A percentile compares a stretch with the other conserved stretches of the same genome.
phyloP scores from a whole-genome alignment of 2,113 vertebrate species.

The Prunella himalayana region DNA sequence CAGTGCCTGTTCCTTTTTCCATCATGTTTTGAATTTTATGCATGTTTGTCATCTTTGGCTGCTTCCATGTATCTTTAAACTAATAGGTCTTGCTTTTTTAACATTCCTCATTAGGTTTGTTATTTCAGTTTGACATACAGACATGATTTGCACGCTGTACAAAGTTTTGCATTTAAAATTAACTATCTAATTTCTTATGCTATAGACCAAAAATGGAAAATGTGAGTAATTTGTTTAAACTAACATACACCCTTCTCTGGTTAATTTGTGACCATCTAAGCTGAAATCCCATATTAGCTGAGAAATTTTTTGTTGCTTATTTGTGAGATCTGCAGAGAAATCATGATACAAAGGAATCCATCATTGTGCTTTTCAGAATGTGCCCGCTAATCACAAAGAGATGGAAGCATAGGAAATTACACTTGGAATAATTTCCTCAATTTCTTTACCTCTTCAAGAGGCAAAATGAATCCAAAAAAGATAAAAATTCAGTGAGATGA shows the following conservation, averaged over 20 bases:
- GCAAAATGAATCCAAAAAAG: not conserved
- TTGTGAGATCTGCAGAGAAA: slow-evolving; percentile 29
- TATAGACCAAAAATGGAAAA: slow-evolving; percentile 68
- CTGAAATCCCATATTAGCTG: slow-evolving; percentile 40
- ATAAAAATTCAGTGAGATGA: not conserved
- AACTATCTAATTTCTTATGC: slow-evolving; percentile 70
- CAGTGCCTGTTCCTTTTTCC: slow-evolving; percentile 75
- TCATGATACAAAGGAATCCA: not conserved
- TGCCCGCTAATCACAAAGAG: not conserved
- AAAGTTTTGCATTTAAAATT: slow-evolving; percentile 74
- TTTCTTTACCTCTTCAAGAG: slow-evolving; percentile 30
- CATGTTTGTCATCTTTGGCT: slow-evolving; percentile 83
- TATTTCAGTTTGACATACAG: slow-evolving; percentile 78
- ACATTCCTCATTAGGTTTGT: slow-evolving; percentile 78
- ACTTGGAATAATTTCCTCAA: not conserved
- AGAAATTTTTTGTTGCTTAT: slow-evolving; percentile 42
- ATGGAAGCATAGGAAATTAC: not conserved
- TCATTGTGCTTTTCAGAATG: not conserved
- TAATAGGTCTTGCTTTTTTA: slow-evolving; percentile 77
- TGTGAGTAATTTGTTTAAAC: slow-evolving; percentile 66
- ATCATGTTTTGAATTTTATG: slow-evolving; percentile 81
- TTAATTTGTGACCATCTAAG: slow-evolving; percentile 65
- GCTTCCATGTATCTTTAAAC: slow-evolving; percentile 78
- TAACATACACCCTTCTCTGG: slow-evolving; percentile 32
- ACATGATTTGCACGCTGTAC: slow-evolving; percentile 74